phyloP scores from a whole-genome alignment of 2,113 vertebrate genomes.

The Xenopus tropicalis region UCB_Xtro_10.0 CM004451.2:32595001-32595500 shows the following conservation, averaged over 20 bases:
- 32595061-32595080: neutral
- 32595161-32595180: constrained; percentile 3
- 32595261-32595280: neutral
- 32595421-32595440: too few species aligned
- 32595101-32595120: neutral
- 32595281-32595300: neutral
- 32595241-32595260: neutral
- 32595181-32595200: constrained; percentile 12
- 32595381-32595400: too few species aligned
- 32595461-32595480: too few species aligned
- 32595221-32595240: neutral
- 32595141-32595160: constrained; percentile 1
- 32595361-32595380: too few species aligned
- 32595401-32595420: too few species aligned
- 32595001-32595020: neutral
- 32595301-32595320: neutral
- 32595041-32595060: constrained; percentile 1
- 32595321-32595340: too few species aligned
- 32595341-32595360: too few species aligned
- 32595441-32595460: too few species aligned
- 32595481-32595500: too few species aligned
- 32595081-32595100: constrained; percentile 10
- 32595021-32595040: neutral
- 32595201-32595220: constrained; percentile 1
- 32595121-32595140: constrained; percentile 18